Evolutionary conservation across 2,797 vertebrate genomes (phyloP).

Genomic region (Bradypus variegatus): DNA sequence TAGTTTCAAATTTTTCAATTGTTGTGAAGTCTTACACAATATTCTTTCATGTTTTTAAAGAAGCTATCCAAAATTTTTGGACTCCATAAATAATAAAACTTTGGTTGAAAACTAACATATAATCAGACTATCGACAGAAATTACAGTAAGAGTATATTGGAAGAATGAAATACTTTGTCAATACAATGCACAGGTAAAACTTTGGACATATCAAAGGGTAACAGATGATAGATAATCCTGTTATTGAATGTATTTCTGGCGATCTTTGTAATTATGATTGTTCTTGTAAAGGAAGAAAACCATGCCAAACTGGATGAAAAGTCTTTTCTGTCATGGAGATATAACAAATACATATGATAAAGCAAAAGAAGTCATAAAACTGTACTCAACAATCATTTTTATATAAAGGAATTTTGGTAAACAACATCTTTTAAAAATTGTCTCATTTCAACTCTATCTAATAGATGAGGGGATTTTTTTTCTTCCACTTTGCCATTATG

Average conservation of each 20-base stretch:
- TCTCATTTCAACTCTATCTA: background rate
- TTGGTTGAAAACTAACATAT: background rate
- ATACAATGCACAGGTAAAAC: background rate
- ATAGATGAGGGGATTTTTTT: background rate
- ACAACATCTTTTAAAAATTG: background rate
- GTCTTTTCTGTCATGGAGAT: background rate
- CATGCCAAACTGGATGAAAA: background rate
- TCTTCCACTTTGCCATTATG: background rate
- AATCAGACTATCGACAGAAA: constrained; percentile 4
- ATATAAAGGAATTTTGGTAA: background rate
- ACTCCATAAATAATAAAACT: background rate
- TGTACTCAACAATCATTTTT: background rate
- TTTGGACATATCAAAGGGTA: background rate
- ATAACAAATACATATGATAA: background rate
- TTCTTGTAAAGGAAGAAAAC: background rate
- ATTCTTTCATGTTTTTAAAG: background rate
- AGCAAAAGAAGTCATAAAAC: background rate
- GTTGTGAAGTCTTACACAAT: background rate
- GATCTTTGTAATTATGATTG: background rate
- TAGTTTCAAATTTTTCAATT: constrained; percentile 24
- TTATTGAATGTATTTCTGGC: background rate
- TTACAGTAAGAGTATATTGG: background rate
- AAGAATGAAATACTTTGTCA: background rate
- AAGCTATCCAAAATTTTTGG: background rate
- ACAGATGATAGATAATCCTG: background rate